Percentiles rank a stretch among this genome's conserved stretches.
phyloP scores from a whole-genome alignment of 2,888 invertebrate genomes.

The Diadromus collaris region DNA sequence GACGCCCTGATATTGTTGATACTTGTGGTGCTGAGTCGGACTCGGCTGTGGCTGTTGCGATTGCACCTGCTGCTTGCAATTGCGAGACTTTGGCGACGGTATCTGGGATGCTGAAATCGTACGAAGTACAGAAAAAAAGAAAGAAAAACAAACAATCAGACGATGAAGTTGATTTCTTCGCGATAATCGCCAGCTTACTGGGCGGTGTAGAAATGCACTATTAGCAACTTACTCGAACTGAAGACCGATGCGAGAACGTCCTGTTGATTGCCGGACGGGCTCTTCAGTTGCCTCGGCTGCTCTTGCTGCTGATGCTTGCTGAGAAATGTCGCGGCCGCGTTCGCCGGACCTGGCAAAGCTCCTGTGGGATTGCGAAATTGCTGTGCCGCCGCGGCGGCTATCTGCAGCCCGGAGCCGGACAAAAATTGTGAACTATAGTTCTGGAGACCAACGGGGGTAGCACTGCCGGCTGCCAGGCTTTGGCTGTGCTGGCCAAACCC shows the following conservation, averaged over 20 bases:
- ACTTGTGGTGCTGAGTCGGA: constrained; percentile 83
- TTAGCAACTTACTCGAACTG: constrained; percentile 80
- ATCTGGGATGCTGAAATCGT: constrained; percentile 81
- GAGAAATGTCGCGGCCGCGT: constrained; percentile 76
- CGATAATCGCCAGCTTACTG: not conserved
- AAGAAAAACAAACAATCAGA: constrained; percentile 1
- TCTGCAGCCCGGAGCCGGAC: constrained; percentile 84
- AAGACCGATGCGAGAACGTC: constrained; percentile 83
- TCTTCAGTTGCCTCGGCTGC: constrained; percentile 78
- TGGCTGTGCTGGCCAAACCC: constrained; percentile 80
- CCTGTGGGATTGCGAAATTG: constrained; percentile 84
- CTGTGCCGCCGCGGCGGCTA: constrained; percentile 85
- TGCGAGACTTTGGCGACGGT: constrained; percentile 83
- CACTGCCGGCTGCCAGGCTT: constrained; percentile 77
- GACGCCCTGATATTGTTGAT: constrained; percentile 81
- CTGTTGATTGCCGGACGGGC: constrained; percentile 79
- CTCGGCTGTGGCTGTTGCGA: constrained; percentile 82
- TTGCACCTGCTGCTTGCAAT: constrained; percentile 80
- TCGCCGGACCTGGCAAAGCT: constrained; percentile 76
- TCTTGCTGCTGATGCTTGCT: constrained; percentile 78
- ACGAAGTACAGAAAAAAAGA: too few species aligned
- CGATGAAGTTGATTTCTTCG: not conserved
- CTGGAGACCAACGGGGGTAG: constrained; percentile 81
- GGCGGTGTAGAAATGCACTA: not conserved
- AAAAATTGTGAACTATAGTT: constrained; percentile 82